Percentiles rank a stretch among this genome's conserved stretches.
These are phyloP conservation scores for Callosobruchus maculatus DNA, from an alignment of 2,888 invertebrate genomes.

Conservation along the genomic window DNA sequence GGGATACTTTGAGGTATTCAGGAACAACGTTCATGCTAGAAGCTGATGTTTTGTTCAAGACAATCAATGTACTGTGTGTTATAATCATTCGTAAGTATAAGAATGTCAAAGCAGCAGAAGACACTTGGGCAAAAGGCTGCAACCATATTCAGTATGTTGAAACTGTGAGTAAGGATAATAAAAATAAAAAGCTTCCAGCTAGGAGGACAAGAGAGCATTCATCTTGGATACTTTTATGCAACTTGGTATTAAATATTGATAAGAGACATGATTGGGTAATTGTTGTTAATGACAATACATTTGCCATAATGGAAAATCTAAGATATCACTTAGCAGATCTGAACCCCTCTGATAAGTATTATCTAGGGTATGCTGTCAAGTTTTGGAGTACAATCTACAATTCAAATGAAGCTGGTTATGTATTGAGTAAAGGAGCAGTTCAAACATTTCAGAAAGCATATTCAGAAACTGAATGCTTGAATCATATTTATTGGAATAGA, in stretches of 20 bases:
- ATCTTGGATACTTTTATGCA: constrained; percentile 42
- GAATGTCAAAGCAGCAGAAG: constrained; percentile 40
- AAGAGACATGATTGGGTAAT: constrained; percentile 52
- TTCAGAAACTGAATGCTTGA: constrained; percentile 42
- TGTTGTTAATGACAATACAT: constrained; percentile 54
- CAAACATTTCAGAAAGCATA: constrained; percentile 41
- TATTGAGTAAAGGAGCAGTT: constrained; percentile 53
- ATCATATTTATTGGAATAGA: constrained; percentile 54
- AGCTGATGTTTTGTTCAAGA: constrained; percentile 36
- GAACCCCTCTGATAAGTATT: constrained; percentile 48
- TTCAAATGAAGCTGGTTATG: constrained; percentile 55
- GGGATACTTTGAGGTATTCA: constrained; percentile 35
- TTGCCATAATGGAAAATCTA: constrained; percentile 57
- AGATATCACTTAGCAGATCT: constrained; percentile 51
- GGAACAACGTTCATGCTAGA: constrained; percentile 29
- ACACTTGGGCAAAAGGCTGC: constrained; percentile 45
- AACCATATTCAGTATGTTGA: constrained; percentile 35
- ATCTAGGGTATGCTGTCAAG: constrained; percentile 55
- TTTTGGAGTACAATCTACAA: constrained; percentile 57
- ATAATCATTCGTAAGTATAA: constrained; percentile 49
- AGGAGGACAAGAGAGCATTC: constrained; percentile 34
- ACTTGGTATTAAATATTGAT: constrained; percentile 28
- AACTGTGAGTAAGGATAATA: constrained; percentile 24
- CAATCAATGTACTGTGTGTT: constrained; percentile 49
- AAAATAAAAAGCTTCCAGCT: constrained; percentile 29